A percentile compares a stretch with the other conserved stretches of the same genome.
Evolutionary conservation across 2,888 invertebrate species (phyloP).

Genomic region (Pyrrhosoma nymphula): DNA sequence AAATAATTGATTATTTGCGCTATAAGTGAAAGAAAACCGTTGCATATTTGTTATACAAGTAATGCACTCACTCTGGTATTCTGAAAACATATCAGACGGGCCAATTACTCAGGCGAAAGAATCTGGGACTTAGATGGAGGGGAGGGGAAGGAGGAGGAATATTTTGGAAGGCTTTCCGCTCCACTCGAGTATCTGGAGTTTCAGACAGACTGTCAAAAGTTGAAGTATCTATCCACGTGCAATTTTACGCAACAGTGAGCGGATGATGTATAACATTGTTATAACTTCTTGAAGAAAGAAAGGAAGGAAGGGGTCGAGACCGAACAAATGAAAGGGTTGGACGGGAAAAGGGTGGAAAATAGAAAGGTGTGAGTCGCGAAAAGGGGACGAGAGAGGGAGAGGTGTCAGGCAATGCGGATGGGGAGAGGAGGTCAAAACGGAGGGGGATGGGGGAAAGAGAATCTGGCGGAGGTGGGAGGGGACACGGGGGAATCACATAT

Average conservation of each 20-base stretch:
- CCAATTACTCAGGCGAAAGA: not conserved
- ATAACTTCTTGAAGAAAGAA: not conserved
- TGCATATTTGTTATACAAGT: not conserved
- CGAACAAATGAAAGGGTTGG: conserved; percentile 18
- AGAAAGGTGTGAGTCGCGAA: not conserved
- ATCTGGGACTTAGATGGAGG: not conserved
- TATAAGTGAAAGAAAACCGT: not conserved
- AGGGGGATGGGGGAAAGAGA: not conserved
- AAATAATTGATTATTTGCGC: too few relatives aligned
- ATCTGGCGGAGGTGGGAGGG: not conserved
- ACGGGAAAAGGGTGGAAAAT: not conserved
- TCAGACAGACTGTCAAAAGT: not conserved
- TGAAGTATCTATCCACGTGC: conserved; percentile 32
- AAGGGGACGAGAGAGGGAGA: not conserved
- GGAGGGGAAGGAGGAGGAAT: not conserved
- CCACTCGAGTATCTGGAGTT: not conserved
- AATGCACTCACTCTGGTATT: not conserved
- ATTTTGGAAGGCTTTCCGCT: not conserved
- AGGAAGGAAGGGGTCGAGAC: not conserved
- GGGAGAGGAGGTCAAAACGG: not conserved
- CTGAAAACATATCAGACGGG: not conserved
- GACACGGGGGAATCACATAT: not conserved
- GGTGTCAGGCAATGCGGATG: not conserved
- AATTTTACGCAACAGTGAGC: not conserved
- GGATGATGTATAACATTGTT: conserved; percentile 26